Evolutionary conservation across 2,797 vertebrate genomes (phyloP), one percentile per base, ranked within the genome.

Genomic region (Phylloscopus collybita): DNA sequence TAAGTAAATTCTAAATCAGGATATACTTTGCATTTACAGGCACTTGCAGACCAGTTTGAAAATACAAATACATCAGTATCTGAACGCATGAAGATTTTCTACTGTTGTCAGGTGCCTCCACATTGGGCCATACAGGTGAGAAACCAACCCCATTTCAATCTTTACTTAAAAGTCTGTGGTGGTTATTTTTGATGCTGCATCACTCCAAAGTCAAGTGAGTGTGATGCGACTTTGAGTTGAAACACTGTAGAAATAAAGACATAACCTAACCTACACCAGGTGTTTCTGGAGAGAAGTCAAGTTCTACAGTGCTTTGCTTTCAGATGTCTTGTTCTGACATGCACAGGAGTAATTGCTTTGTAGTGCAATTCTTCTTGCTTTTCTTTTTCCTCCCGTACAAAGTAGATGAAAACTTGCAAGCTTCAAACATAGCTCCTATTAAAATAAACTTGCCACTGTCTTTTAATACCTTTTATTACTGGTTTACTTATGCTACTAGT

Each of bases 11-110:
- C 12, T 92, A 44, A 92, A 67, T 93, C 23, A 16, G 16, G 73
- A 60, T 84, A 10, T 90, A 22, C 17, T 96, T 78, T 93, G 13
- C 92, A 34, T 92, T 94, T 84, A 44, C 92, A 97, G 98, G 98
- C 98, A 16, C 97, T 99, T 86, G 99, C 98, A 59, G 99, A 99
- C 95, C 98, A 99, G 60, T 99, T 99, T 97, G 98, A 99, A 96
- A 98, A 99, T 61, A 95, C 96, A 88, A 98, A 59, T 49, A 98
- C 98, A 6, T 97, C 98, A 0, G 97, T 98, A n/a, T 95, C 87
- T 5, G 99, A 99, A 93, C 98, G 99, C 12, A 98, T 99, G 90
- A 99, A 99, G 96, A 93, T 99, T 87, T 99, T 99, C 97, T 99
- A 99, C 97, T 99, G 98, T 95, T 99, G 98, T 69, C 98, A 98